phyloP scores from a whole-genome alignment of 2,888 invertebrate species.

The Dicyrtomina minuta region DNA sequence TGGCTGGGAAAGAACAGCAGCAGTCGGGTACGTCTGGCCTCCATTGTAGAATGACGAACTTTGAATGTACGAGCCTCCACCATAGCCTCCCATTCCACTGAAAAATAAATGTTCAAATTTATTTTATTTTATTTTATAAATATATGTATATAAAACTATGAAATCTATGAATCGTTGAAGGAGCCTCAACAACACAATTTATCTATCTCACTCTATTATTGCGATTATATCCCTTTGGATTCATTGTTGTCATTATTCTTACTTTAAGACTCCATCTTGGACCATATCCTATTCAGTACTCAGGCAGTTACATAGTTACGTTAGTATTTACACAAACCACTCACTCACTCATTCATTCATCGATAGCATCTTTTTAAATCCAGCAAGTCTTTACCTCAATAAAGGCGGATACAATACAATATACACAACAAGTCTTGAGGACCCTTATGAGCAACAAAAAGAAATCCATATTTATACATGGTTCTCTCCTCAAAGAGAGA shows the following conservation, averaged over 20 bases:
- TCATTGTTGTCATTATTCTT: slow-evolving; percentile 17
- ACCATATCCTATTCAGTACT: background rate
- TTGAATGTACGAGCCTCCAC: slow-evolving; percentile 50
- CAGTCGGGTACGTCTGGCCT: slow-evolving; percentile 49
- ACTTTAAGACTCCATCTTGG: background rate
- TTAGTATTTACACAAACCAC: too few species aligned
- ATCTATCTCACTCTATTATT: slow-evolving; percentile 6
- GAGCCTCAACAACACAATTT: background rate
- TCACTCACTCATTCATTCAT: background rate
- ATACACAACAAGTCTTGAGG: too few species aligned
- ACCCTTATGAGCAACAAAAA: too few species aligned
- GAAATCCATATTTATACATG: too few species aligned
- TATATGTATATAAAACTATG: too few species aligned
- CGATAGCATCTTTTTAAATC: slow-evolving; percentile 18
- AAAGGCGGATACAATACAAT: too few species aligned
- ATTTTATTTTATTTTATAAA: background rate
- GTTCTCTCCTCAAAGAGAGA: too few species aligned
- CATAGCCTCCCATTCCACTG: slow-evolving; percentile 51
- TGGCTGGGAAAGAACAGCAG: slow-evolving; percentile 53
- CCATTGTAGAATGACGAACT: slow-evolving; percentile 52
- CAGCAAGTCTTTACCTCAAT: too few species aligned
- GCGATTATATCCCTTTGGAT: background rate
- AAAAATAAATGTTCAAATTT: slow-evolving; percentile 15
- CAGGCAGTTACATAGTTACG: too few species aligned
- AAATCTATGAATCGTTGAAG: background rate